phyloP scores from a whole-genome alignment of 2,888 invertebrate species.

The Cinara cedri region DNA sequence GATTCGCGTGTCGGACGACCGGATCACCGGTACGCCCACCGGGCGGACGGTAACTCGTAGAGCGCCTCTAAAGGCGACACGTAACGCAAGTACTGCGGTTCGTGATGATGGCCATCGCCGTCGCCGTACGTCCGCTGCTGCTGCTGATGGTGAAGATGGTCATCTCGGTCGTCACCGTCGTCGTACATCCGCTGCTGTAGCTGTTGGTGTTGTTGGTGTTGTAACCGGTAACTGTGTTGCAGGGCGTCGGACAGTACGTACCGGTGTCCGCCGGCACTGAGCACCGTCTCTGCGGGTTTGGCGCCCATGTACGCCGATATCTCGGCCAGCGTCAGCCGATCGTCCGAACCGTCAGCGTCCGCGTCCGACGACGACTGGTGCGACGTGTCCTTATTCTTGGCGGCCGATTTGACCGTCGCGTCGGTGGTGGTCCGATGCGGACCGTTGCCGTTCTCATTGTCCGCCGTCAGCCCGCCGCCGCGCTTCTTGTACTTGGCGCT shows the following conservation, averaged over 20 bases:
- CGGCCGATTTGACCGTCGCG: background rate
- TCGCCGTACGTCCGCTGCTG: background rate
- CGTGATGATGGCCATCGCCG: slow-evolving; percentile 3
- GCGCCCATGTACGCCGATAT: slow-evolving; percentile 51
- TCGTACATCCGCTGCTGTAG: background rate
- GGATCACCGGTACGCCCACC: slow-evolving; percentile 32
- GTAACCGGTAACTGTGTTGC: slow-evolving; percentile 25
- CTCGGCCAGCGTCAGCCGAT: slow-evolving; percentile 41
- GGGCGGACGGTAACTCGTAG: slow-evolving; percentile 37
- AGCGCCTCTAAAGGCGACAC: slow-evolving; percentile 47
- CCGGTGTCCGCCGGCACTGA: slow-evolving; percentile 40
- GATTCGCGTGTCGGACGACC: too few relatives aligned
- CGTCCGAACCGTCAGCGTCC: slow-evolving; percentile 47
- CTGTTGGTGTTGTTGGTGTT: slow-evolving; percentile 12
- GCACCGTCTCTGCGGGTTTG: slow-evolving; percentile 49
- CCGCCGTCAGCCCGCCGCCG: slow-evolving; percentile 15
- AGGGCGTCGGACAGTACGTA: slow-evolving; percentile 52
- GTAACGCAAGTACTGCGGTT: slow-evolving; percentile 37
- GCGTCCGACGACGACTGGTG: background rate
- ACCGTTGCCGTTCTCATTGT: slow-evolving; percentile 2
- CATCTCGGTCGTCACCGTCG: background rate
- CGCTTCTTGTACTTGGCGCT: slow-evolving; percentile 22
- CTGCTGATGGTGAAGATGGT: background rate
- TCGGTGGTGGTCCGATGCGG: background rate
- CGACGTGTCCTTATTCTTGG: background rate